Conservation (phyloP, 1,140 invertebrate species). For the Drosophila prosaltans region DNA sequence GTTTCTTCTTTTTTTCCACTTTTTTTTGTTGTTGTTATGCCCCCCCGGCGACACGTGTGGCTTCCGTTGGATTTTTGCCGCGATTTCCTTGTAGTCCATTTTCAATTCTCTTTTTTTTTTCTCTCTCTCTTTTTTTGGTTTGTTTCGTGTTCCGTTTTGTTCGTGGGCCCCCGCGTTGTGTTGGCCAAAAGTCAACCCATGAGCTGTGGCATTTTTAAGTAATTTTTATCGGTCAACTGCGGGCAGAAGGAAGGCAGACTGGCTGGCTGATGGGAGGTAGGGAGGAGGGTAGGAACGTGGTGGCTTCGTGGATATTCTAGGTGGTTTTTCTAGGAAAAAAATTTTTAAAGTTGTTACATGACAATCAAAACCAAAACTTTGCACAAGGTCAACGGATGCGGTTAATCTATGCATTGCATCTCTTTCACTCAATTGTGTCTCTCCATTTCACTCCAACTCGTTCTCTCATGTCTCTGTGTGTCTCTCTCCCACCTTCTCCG, state of each 20-base stretch:
- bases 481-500: neutral
- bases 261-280: too few species aligned
- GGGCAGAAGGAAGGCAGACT: slow-evolving; percentile 5
- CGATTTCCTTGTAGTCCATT: slow-evolving; percentile 65
- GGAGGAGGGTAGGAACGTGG: too few species aligned
- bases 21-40: slow-evolving; percentile 47
- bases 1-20: neutral
- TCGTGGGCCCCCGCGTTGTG: slow-evolving; percentile 50
- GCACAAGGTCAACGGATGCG: slow-evolving; percentile 59
- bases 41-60: slow-evolving; percentile 71
- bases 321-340: slow-evolving; percentile 26
- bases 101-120: slow-evolving; percentile 15
- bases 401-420: slow-evolving; percentile 24
- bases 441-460: neutral
- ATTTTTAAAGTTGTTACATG: slow-evolving; percentile 56
- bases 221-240: slow-evolving; percentile 77
- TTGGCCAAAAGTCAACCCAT: slow-evolving; percentile 82
- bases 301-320: too few species aligned
- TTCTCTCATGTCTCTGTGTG: neutral
- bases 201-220: slow-evolving; percentile 83
- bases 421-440: neutral
- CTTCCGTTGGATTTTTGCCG: slow-evolving; percentile 74
- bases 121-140: slow-evolving; percentile 25
- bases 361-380: slow-evolving; percentile 44
- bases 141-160: slow-evolving; percentile 38